Conservation (phyloP, 1,140 invertebrate genomes). For the Sinella curviseta region DNA sequence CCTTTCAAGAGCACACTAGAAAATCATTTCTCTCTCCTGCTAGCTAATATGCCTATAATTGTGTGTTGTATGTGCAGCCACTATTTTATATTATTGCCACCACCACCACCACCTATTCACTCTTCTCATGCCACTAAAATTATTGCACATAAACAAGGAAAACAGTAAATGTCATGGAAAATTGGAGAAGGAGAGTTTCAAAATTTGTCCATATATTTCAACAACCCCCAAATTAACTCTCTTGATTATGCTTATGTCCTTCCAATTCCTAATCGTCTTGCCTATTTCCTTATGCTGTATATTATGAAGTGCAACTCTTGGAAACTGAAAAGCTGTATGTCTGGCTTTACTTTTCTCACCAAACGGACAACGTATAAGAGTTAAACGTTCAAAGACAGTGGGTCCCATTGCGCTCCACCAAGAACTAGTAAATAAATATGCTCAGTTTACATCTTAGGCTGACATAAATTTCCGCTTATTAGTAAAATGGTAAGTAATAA, state of each 20-base stretch:
- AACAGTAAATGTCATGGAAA: slow-evolving; percentile 15
- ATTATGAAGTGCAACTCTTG: not conserved
- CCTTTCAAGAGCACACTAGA: too few relatives aligned
- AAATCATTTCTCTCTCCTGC: too few relatives aligned
- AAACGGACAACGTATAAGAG: not conserved
- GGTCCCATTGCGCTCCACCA: not conserved
- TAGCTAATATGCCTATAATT: too few relatives aligned
- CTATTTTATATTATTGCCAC: not conserved
- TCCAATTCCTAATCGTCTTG: not conserved
- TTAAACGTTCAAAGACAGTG: not conserved
- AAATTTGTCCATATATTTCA: slow-evolving; percentile 48
- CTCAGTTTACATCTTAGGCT: slow-evolving; percentile 35
- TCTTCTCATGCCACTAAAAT: too few relatives aligned
- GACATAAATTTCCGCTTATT: slow-evolving; percentile 49
- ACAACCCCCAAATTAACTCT: slow-evolving; percentile 30
- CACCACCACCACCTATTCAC: too few relatives aligned
- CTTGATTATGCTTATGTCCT: not conserved
- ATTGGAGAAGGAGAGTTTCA: slow-evolving; percentile 34
- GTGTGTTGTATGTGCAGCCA: too few relatives aligned
- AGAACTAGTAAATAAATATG: slow-evolving; percentile 8
- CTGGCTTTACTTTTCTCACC: too few relatives aligned
- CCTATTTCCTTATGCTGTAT: not conserved
- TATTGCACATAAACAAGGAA: slow-evolving; percentile 18
- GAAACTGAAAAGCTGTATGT: not conserved
- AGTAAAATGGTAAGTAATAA: slow-evolving; percentile 48